phyloP scores from a whole-genome alignment of 2,797 vertebrate species.

The Tragelaphus eurycerus region DNA sequence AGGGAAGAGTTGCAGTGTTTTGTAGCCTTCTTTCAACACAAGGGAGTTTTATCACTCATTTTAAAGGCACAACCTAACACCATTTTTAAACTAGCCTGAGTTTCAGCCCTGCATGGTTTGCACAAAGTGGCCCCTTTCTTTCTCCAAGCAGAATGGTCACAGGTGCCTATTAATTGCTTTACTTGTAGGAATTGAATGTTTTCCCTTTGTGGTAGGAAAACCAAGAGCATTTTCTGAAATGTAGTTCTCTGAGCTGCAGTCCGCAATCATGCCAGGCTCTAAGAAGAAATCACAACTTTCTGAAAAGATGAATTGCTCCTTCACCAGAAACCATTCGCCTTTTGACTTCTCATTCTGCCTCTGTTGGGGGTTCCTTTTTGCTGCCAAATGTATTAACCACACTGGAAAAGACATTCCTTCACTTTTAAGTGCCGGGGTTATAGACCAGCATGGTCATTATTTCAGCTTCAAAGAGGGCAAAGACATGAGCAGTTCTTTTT shows the following conservation, averaged over 20 bases:
- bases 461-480: neutral
- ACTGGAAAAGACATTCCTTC: neutral
- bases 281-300: neutral
- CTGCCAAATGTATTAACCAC: neutral
- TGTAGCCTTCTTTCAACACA: conserved; percentile 25
- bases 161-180: neutral
- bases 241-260: neutral
- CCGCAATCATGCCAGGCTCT: accelerated
- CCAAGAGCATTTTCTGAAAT: neutral
- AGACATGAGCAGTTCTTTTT: neutral
- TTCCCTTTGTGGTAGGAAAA: neutral
- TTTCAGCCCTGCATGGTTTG: neutral
- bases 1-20: conserved; percentile 46
- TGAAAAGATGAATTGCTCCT: neutral
- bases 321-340: neutral
- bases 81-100: conserved; percentile 9
- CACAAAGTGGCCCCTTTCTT: neutral
- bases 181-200: neutral
- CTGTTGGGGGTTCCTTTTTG: neutral
- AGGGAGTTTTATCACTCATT: conserved; percentile 23
- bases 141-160: neutral
- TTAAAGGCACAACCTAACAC: conserved; percentile 43
- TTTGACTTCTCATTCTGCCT: neutral
- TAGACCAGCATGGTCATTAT: neutral
- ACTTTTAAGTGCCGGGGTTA: neutral